Percentiles rank a stretch among this genome's conserved stretches.
Conservation (phyloP, 2,797 vertebrate genomes). For the Manis javanica region DNA sequence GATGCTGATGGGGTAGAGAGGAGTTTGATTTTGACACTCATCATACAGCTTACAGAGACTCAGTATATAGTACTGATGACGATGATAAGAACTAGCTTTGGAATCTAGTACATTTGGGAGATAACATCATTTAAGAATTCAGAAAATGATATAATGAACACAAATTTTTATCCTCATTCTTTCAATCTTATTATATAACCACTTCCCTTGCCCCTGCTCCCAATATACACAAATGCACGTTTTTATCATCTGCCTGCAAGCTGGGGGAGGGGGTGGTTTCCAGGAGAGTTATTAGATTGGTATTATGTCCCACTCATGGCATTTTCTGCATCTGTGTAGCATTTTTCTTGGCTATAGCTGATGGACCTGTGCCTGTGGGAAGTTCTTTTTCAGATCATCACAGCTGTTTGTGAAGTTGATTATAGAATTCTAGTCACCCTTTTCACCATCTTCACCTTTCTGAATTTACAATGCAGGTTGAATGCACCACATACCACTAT, state of each 20-base stretch:
- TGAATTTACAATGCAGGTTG: not conserved
- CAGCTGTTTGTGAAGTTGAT: not conserved
- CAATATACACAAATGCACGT: not conserved
- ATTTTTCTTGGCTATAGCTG: not conserved
- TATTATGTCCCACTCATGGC: not conserved
- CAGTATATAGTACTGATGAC: not conserved
- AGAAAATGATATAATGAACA: not conserved
- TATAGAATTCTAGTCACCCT: fast-evolving
- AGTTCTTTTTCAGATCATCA: not conserved
- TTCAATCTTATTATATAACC: not conserved
- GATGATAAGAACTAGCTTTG: not conserved
- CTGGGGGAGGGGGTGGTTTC: not conserved
- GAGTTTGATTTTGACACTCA: not conserved
- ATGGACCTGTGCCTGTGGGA: fast-evolving
- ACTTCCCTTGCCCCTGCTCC: not conserved
- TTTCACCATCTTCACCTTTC: constrained; percentile 57
- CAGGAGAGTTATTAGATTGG: not conserved
- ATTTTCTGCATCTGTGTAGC: not conserved
- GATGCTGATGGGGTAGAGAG: not conserved
- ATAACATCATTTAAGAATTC: not conserved
- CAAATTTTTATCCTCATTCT: not conserved
- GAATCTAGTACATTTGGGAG: not conserved
- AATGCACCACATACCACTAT: not conserved
- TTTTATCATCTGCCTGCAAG: not conserved
- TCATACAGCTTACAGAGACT: not conserved